phyloP scores from a whole-genome alignment of 2,797 vertebrate genomes.

The Aldrovandia affinis region DNA sequence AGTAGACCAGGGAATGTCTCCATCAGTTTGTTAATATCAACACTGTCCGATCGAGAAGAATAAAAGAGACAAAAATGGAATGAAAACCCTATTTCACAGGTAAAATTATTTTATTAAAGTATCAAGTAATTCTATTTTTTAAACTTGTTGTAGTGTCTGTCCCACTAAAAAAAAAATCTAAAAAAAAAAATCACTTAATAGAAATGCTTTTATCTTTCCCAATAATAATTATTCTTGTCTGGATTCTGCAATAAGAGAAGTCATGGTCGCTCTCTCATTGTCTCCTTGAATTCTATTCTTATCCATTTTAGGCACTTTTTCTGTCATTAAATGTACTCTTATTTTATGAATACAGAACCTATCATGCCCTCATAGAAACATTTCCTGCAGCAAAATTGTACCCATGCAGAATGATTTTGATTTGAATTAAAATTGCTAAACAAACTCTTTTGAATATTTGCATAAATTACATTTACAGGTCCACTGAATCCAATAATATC shows the following conservation, averaged over 20 bases:
- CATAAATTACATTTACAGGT: background rate
- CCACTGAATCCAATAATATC: background rate
- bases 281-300: background rate
- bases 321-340: background rate
- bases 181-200: background rate
- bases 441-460: constrained; percentile 3
- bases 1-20: too few species aligned
- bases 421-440: too few species aligned
- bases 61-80: too few species aligned
- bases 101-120: too few species aligned
- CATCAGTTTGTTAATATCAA: too few species aligned
- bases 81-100: too few species aligned
- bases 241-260: background rate
- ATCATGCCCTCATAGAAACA: background rate
- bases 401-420: background rate
- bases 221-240: background rate
- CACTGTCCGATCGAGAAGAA: too few species aligned
- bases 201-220: background rate
- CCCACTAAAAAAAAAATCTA: too few species aligned
- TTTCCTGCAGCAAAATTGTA: background rate
- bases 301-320: background rate
- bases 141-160: too few species aligned
- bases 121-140: too few species aligned
- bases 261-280: background rate
- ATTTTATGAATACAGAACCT: background rate